Conservation (phyloP, 2,888 invertebrate species). For the Phasia obesa region DNA sequence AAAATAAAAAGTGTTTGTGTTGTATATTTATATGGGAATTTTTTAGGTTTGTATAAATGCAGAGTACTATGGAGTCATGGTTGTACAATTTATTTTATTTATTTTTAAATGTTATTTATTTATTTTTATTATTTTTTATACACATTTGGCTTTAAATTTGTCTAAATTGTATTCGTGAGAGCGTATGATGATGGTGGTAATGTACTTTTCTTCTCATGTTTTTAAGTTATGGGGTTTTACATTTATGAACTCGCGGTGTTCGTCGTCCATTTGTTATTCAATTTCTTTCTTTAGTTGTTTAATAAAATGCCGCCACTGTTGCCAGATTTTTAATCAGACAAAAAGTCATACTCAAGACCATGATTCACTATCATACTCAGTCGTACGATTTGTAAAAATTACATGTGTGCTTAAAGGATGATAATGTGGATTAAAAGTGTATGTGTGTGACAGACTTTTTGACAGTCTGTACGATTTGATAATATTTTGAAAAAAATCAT, state of each 20-base stretch:
- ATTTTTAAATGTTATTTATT: constrained; percentile 68
- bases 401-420: no score
- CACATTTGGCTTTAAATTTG: constrained; percentile 4
- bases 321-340: constrained; percentile 5
- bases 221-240: constrained; percentile 60
- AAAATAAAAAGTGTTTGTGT: constrained; percentile 15
- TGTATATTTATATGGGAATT: constrained; percentile 12
- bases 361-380: no score
- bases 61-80: constrained; percentile 26
- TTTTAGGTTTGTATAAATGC: neutral
- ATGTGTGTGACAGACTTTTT: no score
- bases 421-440: no score
- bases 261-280: neutral
- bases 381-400: no score
- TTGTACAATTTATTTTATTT: constrained; percentile 63
- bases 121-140: constrained; percentile 29
- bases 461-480: no score
- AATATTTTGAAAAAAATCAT: no score
- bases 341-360: no score
- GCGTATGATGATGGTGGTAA: constrained; percentile 20
- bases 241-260: neutral
- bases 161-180: neutral
- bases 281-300: constrained; percentile 33
- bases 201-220: constrained; percentile 57
- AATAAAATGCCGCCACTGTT: constrained; percentile 28